Evolutionary conservation across 2,888 invertebrate species (phyloP), one percentile per base, ranked within the genome.

Genomic region (Macaria liturata): DNA sequence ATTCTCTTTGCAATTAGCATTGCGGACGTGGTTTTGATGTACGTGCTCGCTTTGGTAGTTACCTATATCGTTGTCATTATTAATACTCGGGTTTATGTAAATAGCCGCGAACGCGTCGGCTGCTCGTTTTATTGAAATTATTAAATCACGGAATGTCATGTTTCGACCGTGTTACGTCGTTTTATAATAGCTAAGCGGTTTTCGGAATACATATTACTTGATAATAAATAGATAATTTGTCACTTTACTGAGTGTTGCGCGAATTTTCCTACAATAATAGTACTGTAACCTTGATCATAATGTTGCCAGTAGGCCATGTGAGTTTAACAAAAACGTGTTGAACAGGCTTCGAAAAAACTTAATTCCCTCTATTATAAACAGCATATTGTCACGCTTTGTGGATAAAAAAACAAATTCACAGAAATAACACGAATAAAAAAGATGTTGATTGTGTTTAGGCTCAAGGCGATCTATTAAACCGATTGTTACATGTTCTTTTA

Each of bases 21-120:
- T 59, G 67, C 66, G 64, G 63, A 78, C 78, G 76, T 80, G 78
- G 67, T 65, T 66, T 74, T 78, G 68, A 74, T 75, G 70, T 59
- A 63, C 43, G 68, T 69, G 75, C 78, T 81, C 81, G 80, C 79
- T 80, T 79, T 62, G 67, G 64, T 65, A 61, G 67, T 82, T 80
- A n/a, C n/a, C n/a, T n/a, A 81, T 78, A 79, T 83, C 81, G 84
- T 72, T 63, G 65, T 62, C 54, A 32, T 49, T 53, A 45, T 56
- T 59, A 53, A 64, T 65, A 57, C 57, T 61, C 57, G 59, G 66
- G 61, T 57, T 66, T 59, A 64, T 70, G 50, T 66, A 55, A 64
- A 65, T 68, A 60, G 58, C 61, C n/a, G n/a, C n/a, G n/a, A n/a
- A n/a, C n/a, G n/a, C n/a, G n/a, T n/a, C 63, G 56, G 54, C 49